These are phyloP conservation scores for Cylas formicarius DNA, from an alignment of 1,140 invertebrate species.

Conservation along the genomic window DNA sequence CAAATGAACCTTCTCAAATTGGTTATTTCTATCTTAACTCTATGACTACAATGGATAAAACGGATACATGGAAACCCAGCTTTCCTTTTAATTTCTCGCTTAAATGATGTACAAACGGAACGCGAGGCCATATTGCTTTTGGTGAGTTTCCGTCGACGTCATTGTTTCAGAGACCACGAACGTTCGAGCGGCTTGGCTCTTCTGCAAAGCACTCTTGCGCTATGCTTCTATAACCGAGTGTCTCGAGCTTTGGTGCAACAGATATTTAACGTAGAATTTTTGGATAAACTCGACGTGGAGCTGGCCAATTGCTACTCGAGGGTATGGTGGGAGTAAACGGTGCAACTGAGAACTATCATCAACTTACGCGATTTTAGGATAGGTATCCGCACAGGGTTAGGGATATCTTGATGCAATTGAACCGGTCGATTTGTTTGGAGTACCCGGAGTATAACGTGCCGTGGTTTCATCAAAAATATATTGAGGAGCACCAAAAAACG, in stretches of 20 bases:
- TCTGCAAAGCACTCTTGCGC: constrained; percentile 43
- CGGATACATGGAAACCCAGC: no score
- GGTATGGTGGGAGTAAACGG: constrained; percentile 35
- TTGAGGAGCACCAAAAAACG: constrained; percentile 40
- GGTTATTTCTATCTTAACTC: no score
- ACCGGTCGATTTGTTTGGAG: constrained; percentile 56
- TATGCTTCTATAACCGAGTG: constrained; percentile 46
- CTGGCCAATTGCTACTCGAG: constrained; percentile 46
- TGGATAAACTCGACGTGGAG: constrained; percentile 49
- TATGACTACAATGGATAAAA: no score
- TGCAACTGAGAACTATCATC: constrained; percentile 33
- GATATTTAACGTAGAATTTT: constrained; percentile 49
- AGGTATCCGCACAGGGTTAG: constrained; percentile 48
- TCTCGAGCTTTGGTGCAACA: constrained; percentile 44
- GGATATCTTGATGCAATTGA: constrained; percentile 51
- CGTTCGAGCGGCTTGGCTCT: constrained; percentile 43
- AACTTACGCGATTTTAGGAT: constrained; percentile 41
- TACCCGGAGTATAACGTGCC: constrained; percentile 53
- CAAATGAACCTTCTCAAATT: no score
- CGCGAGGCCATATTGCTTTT: no score
- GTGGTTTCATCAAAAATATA: constrained; percentile 59
- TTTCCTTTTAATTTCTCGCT: no score
- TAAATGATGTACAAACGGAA: no score
- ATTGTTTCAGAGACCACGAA: constrained; percentile 44
- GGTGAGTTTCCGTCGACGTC: no score